These are phyloP conservation scores for Umimayanthus chanpuru DNA, from an alignment of 92 coral and sea anemone genomes.

Conservation along the genomic window DNA sequence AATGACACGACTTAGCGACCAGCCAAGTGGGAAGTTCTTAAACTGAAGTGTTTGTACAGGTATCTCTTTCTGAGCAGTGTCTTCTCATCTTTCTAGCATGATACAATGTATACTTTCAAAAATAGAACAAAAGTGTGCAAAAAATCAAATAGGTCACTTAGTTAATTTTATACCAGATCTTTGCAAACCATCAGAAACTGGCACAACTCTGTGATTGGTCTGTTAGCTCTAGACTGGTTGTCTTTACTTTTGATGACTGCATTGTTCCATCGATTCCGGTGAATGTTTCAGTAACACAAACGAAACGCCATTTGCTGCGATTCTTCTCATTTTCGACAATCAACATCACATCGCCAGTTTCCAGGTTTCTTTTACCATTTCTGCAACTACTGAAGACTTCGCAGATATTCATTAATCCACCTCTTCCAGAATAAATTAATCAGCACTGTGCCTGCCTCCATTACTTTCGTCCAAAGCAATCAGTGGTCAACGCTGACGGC, in stretches of 20 bases:
- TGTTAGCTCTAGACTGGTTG: background rate
- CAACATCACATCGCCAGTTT: slow-evolving; percentile 41
- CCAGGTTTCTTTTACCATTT: slow-evolving; percentile 35
- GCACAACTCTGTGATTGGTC: background rate
- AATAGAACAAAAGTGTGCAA: no score
- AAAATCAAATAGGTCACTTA: background rate
- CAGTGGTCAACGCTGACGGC: no score
- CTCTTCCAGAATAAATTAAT: slow-evolving; percentile 51
- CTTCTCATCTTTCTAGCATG: background rate
- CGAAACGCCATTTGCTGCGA: slow-evolving; percentile 43
- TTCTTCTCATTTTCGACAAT: slow-evolving; percentile 11
- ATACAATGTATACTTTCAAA: no score
- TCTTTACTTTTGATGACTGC: slow-evolving; percentile 33
- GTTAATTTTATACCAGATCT: no score
- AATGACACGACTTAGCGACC: slow-evolving; percentile 24
- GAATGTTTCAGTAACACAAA: slow-evolving; percentile 42
- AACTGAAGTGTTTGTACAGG: background rate
- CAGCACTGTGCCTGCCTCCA: slow-evolving; percentile 51
- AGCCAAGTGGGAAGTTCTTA: background rate
- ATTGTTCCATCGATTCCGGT: slow-evolving; percentile 39
- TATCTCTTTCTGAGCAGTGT: background rate
- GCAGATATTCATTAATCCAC: slow-evolving; percentile 45
- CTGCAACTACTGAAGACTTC: slow-evolving; percentile 24
- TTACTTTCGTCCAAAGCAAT: slow-evolving; percentile 45
- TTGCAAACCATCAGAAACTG: no score